Percentiles rank a stretch among this genome's conserved stretches.
Conservation (phyloP, 92 coral and sea anemone species). For the Epizoanthus scotinus region DNA sequence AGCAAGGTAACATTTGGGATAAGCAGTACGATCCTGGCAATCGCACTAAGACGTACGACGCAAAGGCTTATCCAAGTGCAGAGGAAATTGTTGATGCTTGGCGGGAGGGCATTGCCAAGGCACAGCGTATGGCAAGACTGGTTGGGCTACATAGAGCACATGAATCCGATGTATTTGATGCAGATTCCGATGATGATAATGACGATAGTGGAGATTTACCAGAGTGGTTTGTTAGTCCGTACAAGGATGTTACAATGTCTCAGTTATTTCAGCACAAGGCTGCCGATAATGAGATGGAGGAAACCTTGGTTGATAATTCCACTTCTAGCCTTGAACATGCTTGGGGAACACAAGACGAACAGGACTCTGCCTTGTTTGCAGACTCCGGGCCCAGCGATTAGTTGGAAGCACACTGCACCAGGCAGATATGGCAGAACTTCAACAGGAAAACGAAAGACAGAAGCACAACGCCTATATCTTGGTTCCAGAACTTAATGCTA, state of each 20-base stretch:
- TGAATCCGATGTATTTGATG: constrained; percentile 7
- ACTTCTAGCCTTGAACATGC: neutral
- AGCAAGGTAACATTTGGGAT: constrained; percentile 19
- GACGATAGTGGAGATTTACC: constrained; percentile 12
- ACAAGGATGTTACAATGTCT: constrained; percentile 5
- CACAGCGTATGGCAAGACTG: constrained; percentile 37
- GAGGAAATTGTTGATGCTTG: constrained; percentile 27
- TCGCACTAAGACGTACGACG: constrained; percentile 2
- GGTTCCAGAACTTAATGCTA: constrained; percentile 4
- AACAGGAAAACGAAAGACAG: neutral
- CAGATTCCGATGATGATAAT: constrained; percentile 15
- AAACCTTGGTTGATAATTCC: constrained; percentile 4
- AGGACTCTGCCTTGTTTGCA: constrained; percentile 31
- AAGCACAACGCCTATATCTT: constrained; percentile 25
- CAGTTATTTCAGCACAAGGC: neutral
- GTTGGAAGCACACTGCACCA: constrained; percentile 24
- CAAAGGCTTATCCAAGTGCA: constrained; percentile 22
- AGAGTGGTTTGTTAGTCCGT: constrained; percentile 29
- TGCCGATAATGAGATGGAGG: constrained; percentile 22
- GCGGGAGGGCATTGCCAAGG: constrained; percentile 33
- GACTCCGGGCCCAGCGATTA: constrained; percentile 24
- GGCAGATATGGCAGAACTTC: constrained; percentile 11
- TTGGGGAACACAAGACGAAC: constrained; percentile 35
- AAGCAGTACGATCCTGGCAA: constrained; percentile 15
- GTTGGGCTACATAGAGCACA: constrained; percentile 15